phyloP scores from a whole-genome alignment of 2,888 invertebrate species.

The Aphrophora alni region DNA sequence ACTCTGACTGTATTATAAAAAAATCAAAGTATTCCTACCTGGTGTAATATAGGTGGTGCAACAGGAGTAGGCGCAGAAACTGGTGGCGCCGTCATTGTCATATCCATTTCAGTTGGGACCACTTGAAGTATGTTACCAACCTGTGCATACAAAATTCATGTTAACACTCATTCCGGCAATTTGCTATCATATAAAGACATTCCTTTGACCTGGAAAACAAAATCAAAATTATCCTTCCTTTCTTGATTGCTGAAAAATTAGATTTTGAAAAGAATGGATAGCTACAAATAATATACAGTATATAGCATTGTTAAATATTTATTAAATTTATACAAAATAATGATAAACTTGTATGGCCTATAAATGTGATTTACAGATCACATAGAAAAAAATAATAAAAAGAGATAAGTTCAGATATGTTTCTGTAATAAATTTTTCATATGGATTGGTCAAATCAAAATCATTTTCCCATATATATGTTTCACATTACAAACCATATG shows the following conservation, averaged over 20 bases:
- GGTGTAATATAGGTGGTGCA: background rate
- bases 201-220: background rate
- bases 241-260: background rate
- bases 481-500: too few species aligned
- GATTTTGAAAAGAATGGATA: background rate
- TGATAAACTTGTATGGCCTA: too few species aligned
- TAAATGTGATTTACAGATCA: too few species aligned
- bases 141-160: conserved; percentile 55
- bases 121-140: conserved; percentile 68
- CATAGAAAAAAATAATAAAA: too few species aligned
- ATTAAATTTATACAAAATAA: too few species aligned
- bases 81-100: conserved; percentile 39
- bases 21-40: background rate
- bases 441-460: too few species aligned
- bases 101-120: conserved; percentile 60
- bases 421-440: too few species aligned
- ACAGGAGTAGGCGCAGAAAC: conserved; percentile 48
- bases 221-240: background rate
- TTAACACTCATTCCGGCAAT: background rate
- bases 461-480: too few species aligned
- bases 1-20: too few species aligned
- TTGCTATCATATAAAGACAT: background rate
- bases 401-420: too few species aligned
- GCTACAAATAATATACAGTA: too few species aligned
- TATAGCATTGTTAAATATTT: too few species aligned